Conservation (phyloP, 2,113 vertebrate genomes). For the Coracopsis vasa region DNA sequence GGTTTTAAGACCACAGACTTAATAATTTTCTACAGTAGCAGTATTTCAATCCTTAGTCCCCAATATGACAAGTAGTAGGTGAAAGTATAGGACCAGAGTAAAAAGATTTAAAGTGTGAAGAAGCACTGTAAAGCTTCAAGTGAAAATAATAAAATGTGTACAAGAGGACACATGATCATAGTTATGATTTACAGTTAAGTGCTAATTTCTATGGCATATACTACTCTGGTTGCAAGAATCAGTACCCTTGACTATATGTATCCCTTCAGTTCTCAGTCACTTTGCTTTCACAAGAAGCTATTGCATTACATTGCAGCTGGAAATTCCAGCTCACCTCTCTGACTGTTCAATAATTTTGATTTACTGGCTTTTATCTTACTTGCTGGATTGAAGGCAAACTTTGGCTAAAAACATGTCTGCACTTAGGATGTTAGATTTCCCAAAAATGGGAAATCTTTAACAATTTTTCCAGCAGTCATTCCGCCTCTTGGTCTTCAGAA, state of each 20-base stretch:
- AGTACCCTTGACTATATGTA: background rate
- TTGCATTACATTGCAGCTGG: background rate
- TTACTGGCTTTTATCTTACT: background rate
- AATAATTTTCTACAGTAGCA: constrained; percentile 49
- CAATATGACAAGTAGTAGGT: background rate
- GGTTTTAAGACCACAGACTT: background rate
- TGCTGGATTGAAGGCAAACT: constrained; percentile 3
- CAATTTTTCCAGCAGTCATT: constrained; percentile 1
- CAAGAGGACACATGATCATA: background rate
- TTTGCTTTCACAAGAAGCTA: background rate
- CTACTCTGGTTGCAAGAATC: background rate
- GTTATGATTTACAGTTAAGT: background rate
- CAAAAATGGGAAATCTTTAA: constrained; percentile 42
- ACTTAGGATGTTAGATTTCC: constrained; percentile 1
- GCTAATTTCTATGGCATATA: constrained; percentile 1
- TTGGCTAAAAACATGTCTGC: background rate
- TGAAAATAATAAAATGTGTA: background rate
- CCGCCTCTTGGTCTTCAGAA: constrained; percentile 6
- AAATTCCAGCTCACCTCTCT: constrained; percentile 23
- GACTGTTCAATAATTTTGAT: background rate
- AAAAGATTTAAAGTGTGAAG: constrained; percentile 39
- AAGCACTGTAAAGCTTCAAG: constrained; percentile 1
- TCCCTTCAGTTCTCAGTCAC: background rate
- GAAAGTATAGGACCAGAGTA: constrained; percentile 29
- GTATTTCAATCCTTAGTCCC: constrained; percentile 67